A percentile compares a stretch with the other conserved stretches of the same genome.
These are phyloP conservation scores for Tortrix viridana DNA, from an alignment of 2,888 invertebrate genomes.

Conservation along the genomic window DNA sequence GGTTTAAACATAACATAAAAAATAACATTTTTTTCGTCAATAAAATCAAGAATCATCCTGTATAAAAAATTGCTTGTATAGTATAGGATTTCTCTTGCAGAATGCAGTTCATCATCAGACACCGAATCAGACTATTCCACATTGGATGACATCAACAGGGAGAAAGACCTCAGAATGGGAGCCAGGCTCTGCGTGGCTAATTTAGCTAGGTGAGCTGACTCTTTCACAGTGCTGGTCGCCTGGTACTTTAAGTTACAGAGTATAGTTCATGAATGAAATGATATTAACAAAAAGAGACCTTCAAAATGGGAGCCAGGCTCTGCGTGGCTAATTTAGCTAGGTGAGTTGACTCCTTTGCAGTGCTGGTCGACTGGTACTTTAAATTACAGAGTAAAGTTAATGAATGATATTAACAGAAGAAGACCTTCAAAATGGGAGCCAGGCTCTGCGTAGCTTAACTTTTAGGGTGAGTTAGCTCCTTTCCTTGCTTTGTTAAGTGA, in stretches of 20 bases:
- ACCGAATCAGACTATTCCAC: conserved; percentile 80
- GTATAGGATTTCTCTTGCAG: conserved; percentile 40
- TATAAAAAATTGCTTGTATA: too few species aligned
- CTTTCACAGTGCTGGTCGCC: not conserved
- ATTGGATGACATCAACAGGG: conserved; percentile 67
- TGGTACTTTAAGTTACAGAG: too few species aligned
- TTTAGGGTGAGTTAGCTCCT: conserved; percentile 55
- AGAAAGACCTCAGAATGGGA: conserved; percentile 69
- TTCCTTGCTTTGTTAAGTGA: too few species aligned
- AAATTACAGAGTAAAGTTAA: too few species aligned
- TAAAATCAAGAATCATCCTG: too few species aligned
- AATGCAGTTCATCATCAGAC: conserved; percentile 69
- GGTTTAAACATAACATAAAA: too few species aligned
- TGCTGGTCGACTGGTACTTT: too few species aligned
- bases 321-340: conserved; percentile 74
- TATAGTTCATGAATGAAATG: too few species aligned
- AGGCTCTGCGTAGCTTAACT: conserved; percentile 74
- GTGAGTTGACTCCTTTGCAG: conserved; percentile 44
- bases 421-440: conserved; percentile 68
- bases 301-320: conserved; percentile 67
- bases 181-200: conserved; percentile 73
- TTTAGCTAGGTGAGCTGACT: conserved; percentile 61
- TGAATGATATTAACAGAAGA: conserved; percentile 69
- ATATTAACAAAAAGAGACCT: conserved; percentile 69
- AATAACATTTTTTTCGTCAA: too few species aligned